Base-by-base conservation (phyloP, 2,797 vertebrate species). In the Xenops minutus region DNA sequence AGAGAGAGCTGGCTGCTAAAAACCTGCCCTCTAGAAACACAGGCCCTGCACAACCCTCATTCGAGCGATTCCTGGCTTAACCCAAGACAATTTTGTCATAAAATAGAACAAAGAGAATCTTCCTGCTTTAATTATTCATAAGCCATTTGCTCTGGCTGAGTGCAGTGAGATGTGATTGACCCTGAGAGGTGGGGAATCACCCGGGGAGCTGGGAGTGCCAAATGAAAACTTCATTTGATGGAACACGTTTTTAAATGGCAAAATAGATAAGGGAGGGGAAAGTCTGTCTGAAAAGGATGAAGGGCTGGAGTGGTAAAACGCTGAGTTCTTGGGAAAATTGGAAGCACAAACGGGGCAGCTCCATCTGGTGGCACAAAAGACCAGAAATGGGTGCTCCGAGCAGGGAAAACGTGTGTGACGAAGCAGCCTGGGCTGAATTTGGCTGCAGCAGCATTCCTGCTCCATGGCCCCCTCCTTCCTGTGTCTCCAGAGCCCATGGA, bases 41-140 rank as follows among this genome's bases (percentile, higher is more conserved):
- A 72, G 66, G 21, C 51, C 36, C n/a, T 32, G 27, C 46, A 58
- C 54, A 71, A 48, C 51, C 59, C 49, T 82, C 73, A 36, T 72
- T 88, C 49, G 51, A 69, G 46, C 64, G 74, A 90, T 78, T 86
- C 58, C 77, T 85, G 75, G 37, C 56, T 92, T 64, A 91, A 79
- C 32, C 67, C 52, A 49, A 78, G 64, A 62, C 75, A 58, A 9
- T 89, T 77, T 71, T 71, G 64, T 56, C 34, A 68, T 85, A 48
- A 89, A 95, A 67, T 27, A 76, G 73, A 91, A 78, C 78, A 93
- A 77, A 91, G 74, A 69, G 27, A 56, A 55, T 93, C 51, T 64
- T 63, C 73, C n/a, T 92, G 3, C 37, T 71, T 95, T 78, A 94
- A 89, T 95, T 93, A 92, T 95, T 93, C 79, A 91, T 84, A 72